Base-by-base conservation (phyloP, 2,113 vertebrate species). In the Ochotona curzoniae region DNA sequence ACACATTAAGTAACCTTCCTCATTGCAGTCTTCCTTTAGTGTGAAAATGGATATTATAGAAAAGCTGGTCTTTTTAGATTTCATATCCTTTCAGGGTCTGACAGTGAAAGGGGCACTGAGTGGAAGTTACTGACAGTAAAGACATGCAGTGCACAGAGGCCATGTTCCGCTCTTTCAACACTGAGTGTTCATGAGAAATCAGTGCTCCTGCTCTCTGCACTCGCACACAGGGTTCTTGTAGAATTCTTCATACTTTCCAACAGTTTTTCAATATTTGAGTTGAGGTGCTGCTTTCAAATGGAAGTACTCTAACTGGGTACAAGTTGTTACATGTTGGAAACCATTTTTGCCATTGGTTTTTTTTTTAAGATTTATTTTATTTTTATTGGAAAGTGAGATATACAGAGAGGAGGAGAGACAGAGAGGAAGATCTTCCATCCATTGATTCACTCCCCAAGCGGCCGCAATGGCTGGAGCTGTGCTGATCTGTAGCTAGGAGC, bases 211-310 rank as follows among this genome's bases (percentile, higher is more conserved):
- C 28, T 97, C 96, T 97, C 91, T 82, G 51, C 88, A 84, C 28
- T 15, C 6, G 38, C 54, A 38, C 87, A 60, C 86, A 32, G 38
- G 73, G 89, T 90, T 96, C 96, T 94, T 89, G 87, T 93, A 8
- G 89, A 93, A 63, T 93, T 83, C 93, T 98, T 96, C 90, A 96
- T 88, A 23, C 93, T 96, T 92, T 83, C 44, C 79, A 75, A 96
- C 64, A 1, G 61, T 95, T 87, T 83, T 95, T 63, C 79, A 84
- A 20, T 87, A 70, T 89, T 97, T 86, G 87, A 35, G 47, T 93
- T 87, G 85, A 94, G 88, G 93, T 96, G 70, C 64, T 57, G n/a
- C 84, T 97, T 97, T 94, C 84, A 82, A 96, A 80, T 88, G 81
- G 66, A 97, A 96, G 82, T 88, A 83, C 95, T 97, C 92, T 91